These are phyloP conservation scores for Phalacrocorax aristotelis DNA, from an alignment of 2,113 vertebrate species.

Conservation along the genomic window DNA sequence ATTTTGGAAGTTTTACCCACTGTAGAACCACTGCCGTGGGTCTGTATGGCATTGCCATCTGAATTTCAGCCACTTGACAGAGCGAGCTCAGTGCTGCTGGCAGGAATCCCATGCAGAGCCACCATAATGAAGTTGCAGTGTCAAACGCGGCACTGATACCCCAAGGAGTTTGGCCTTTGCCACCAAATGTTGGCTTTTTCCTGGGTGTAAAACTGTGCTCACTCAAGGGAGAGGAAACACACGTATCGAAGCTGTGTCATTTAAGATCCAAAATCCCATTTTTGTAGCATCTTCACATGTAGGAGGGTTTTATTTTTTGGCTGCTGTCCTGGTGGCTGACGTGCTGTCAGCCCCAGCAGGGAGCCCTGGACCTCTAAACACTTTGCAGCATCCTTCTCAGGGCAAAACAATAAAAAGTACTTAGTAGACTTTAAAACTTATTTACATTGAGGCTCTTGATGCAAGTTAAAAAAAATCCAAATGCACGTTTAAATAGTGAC, in stretches of 20 bases:
- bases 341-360: neutral
- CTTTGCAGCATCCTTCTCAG: neutral
- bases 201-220: neutral
- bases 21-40: fast-evolving
- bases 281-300: neutral
- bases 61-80: neutral
- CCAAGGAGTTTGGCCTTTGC: neutral
- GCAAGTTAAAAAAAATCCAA: neutral
- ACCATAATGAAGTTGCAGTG: fast-evolving
- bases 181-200: neutral
- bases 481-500: neutral
- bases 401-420: neutral
- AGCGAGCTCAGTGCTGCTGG: neutral
- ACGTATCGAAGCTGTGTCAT: neutral
- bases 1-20: neutral
- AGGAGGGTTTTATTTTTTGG: neutral
- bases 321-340: neutral
- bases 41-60: neutral
- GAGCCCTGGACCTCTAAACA: neutral
- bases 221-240: neutral
- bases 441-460: neutral
- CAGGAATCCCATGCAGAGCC: neutral
- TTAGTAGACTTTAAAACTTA: neutral
- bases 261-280: neutral
- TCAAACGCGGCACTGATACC: neutral